Conservation (phyloP, 2,888 invertebrate species). For the Mayetiola destructor region DNA sequence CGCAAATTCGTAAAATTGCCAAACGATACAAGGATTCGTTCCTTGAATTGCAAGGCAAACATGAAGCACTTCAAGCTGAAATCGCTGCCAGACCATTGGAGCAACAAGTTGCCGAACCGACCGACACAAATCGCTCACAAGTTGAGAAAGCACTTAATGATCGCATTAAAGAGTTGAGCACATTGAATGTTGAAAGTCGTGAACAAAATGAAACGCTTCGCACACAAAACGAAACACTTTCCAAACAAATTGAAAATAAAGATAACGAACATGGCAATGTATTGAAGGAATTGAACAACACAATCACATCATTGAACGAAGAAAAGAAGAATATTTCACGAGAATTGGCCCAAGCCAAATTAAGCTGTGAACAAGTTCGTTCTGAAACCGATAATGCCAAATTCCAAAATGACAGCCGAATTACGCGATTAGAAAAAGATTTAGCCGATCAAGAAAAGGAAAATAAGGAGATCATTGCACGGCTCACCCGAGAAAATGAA, state of each 20-base stretch:
- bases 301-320: constrained; percentile 58
- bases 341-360: constrained; percentile 42
- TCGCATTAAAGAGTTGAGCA: constrained; percentile 35
- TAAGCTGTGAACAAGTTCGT: constrained; percentile 40
- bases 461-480: constrained; percentile 38
- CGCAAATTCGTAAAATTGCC: constrained; percentile 73
- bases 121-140: constrained; percentile 35
- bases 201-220: constrained; percentile 42
- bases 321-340: constrained; percentile 46
- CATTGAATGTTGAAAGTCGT: constrained; percentile 33
- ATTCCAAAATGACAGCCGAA: constrained; percentile 53
- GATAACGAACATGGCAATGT: constrained; percentile 52
- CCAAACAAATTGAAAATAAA: constrained; percentile 47
- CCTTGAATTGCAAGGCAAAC: constrained; percentile 20
- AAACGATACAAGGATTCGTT: constrained; percentile 41
- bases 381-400: constrained; percentile 49
- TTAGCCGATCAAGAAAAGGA: constrained; percentile 47
- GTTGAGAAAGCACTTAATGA: constrained; percentile 36
- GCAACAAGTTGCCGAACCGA: constrained; percentile 19
- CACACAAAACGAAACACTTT: constrained; percentile 49
- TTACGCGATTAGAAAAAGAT: constrained; percentile 58
- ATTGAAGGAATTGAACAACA: constrained; percentile 57
- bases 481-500: constrained; percentile 48
- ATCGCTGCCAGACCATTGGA: constrained; percentile 37
- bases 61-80: constrained; percentile 34